Conservation (phyloP, 1,140 invertebrate species). For the Apis laboriosa region DNA sequence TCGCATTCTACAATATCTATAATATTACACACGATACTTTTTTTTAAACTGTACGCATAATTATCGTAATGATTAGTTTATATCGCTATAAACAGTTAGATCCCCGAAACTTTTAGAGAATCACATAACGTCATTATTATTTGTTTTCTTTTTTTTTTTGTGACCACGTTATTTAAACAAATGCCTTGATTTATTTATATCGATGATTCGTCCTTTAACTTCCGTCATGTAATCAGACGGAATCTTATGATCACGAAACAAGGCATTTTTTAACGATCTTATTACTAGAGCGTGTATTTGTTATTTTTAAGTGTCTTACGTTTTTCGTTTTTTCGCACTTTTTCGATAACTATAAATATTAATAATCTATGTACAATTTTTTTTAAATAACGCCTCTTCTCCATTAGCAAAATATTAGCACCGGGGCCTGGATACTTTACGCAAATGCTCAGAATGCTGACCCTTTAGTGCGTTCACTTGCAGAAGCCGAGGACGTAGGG, state of each 20-base stretch:
- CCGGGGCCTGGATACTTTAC: constrained; percentile 25
- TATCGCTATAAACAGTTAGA: constrained; percentile 76
- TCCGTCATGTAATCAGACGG: constrained; percentile 2
- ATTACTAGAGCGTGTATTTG: not conserved
- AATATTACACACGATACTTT: constrained; percentile 79
- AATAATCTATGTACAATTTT: constrained; percentile 76
- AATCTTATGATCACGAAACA: constrained; percentile 32
- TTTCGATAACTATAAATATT: constrained; percentile 77
- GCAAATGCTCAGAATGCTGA: constrained; percentile 47
- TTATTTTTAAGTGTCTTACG: constrained; percentile 42
- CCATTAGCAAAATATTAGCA: constrained; percentile 66
- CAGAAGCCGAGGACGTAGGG: constrained; percentile 56
- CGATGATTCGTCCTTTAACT: constrained; percentile 19
- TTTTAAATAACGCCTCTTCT: constrained; percentile 68
- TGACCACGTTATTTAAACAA: constrained; percentile 40
- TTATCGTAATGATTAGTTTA: constrained; percentile 75
- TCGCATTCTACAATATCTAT: constrained; percentile 76
- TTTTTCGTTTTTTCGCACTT: constrained; percentile 38
- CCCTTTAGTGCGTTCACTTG: constrained; percentile 56
- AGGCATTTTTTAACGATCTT: constrained; percentile 55
- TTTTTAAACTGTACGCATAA: constrained; percentile 77
- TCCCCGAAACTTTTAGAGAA: constrained; percentile 62
- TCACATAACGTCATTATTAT: constrained; percentile 57
- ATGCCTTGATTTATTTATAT: constrained; percentile 39
- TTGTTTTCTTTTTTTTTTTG: constrained; percentile 22